These are phyloP conservation scores for Eupithecia inturbata DNA, from an alignment of 2,888 invertebrate genomes.

Conservation along the genomic window DNA sequence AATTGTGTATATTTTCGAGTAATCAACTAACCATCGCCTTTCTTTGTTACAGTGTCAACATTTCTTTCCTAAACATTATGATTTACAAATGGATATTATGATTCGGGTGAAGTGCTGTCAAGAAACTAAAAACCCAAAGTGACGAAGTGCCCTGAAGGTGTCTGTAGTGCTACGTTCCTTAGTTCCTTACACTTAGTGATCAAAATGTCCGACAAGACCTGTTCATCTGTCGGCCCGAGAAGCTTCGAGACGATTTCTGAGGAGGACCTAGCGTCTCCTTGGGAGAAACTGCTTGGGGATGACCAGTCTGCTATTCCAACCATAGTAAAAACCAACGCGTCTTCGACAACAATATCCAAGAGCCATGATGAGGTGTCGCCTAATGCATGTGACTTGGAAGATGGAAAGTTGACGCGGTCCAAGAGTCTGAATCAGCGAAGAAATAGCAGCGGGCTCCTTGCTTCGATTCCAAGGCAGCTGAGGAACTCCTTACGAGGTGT, in stretches of 20 bases:
- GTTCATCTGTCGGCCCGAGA: constrained; percentile 79
- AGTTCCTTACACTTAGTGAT: constrained; percentile 52
- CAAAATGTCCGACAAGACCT: constrained; percentile 80
- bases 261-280: constrained; percentile 77
- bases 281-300: constrained; percentile 80
- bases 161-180: constrained; percentile 80
- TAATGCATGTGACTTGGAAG: constrained; percentile 70
- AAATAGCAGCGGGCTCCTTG: constrained; percentile 81
- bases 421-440: constrained; percentile 80
- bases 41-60: constrained; percentile 83
- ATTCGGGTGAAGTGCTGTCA: constrained; percentile 84
- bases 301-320: constrained; percentile 76
- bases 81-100: constrained; percentile 85
- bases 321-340: constrained; percentile 78
- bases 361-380: constrained; percentile 66
- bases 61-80: constrained; percentile 84
- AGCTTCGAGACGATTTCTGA: constrained; percentile 83
- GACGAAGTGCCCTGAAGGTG: constrained; percentile 82
- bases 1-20: constrained; percentile 5
- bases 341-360: constrained; percentile 69
- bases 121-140: constrained; percentile 84
- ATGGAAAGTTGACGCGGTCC: constrained; percentile 74
- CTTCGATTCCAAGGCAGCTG: constrained; percentile 81
- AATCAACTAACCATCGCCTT: constrained; percentile 40
- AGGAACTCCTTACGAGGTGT: constrained; percentile 80